Evolutionary conservation across 2,113 vertebrate genomes (phyloP).

Genomic region (Mustelus asterias): DNA sequence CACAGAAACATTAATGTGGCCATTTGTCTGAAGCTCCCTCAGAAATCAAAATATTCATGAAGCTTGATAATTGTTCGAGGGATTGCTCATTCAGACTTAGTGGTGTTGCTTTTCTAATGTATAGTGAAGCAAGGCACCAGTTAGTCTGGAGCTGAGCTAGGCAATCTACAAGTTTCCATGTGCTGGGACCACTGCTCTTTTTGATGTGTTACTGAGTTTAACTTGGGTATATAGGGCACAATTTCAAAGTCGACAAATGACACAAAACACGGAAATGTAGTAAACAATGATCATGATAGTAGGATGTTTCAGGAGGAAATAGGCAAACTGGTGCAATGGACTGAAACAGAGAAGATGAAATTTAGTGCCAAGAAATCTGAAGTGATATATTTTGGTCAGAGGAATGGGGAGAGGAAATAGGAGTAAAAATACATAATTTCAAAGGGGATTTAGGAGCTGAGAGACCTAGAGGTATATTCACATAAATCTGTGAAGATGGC

Average conservation of each 20-base stretch:
- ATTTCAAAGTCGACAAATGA: background rate
- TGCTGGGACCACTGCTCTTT: background rate
- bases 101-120: background rate
- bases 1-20: background rate
- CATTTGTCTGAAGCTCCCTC: background rate
- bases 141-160: background rate
- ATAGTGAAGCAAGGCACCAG: background rate
- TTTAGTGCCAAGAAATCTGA: background rate
- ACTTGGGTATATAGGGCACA: background rate
- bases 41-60: constrained; percentile 9
- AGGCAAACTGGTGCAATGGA: background rate
- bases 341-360: background rate
- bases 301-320: background rate
- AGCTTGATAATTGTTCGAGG: background rate
- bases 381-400: background rate
- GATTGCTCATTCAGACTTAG: background rate
- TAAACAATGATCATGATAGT: background rate
- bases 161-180: background rate
- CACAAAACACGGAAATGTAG: background rate
- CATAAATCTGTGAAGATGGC: background rate
- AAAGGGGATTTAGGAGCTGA: background rate
- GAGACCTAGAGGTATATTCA: too few species aligned
- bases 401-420: background rate
- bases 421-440: background rate
- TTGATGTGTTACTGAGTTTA: background rate